phyloP scores from a whole-genome alignment of 2,797 vertebrate species.

The Artibeus jamaicensis region DNA sequence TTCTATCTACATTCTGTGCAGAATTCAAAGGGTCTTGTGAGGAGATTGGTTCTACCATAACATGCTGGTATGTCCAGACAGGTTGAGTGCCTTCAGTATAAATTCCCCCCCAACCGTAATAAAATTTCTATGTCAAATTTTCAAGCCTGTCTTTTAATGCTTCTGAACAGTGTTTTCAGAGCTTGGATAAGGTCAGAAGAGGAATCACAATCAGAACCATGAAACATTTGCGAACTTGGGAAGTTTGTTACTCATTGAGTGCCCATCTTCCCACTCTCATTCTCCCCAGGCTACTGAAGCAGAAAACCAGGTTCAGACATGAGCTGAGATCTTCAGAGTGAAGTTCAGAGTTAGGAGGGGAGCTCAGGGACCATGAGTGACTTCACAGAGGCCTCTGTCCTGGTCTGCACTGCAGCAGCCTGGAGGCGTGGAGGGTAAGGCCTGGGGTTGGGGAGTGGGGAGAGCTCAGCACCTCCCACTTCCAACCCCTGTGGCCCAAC shows the following conservation, averaged over 20 bases:
- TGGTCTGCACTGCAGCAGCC: background rate
- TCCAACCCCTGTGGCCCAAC: background rate
- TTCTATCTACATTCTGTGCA: background rate
- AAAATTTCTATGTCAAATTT: background rate
- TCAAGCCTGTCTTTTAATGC: background rate
- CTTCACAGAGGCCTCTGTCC: background rate
- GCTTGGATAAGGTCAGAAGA: background rate
- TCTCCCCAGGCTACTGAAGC: background rate
- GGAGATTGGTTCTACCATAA: background rate
- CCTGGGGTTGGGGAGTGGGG: background rate
- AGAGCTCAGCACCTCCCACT: background rate
- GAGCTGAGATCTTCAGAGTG: background rate
- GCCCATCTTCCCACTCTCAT: background rate
- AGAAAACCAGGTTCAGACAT: conserved; percentile 34
- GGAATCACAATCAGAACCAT: background rate
- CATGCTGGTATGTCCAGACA: background rate
- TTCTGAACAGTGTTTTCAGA: conserved; percentile 27
- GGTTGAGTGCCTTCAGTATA: background rate
- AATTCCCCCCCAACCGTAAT: conserved; percentile 20
- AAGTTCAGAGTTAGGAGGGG: background rate
- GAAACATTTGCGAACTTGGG: no score
- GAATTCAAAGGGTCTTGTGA: background rate
- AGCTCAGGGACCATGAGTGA: background rate
- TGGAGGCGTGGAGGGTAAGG: background rate
- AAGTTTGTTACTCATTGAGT: background rate